Evolutionary conservation across 2,113 vertebrate genomes (phyloP).

Genomic region (Sitta europaea): DNA sequence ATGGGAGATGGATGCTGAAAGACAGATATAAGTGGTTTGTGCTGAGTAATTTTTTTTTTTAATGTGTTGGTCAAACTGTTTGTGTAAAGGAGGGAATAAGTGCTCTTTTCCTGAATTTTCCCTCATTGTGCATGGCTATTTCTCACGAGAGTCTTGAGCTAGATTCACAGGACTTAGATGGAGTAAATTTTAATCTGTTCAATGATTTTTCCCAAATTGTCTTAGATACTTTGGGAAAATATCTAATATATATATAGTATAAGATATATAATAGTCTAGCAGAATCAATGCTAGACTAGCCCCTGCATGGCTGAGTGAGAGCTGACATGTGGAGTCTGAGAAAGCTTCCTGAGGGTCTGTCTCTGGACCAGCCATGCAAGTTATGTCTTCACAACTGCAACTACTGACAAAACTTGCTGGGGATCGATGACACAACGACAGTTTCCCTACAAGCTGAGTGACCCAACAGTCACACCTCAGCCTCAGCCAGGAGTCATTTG

Average conservation of each 20-base stretch:
- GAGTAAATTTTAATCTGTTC: not conserved
- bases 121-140: not conserved
- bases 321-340: not conserved
- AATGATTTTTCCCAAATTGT: not conserved
- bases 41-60: no score
- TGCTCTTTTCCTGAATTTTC: not conserved
- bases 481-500: not conserved
- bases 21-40: not conserved
- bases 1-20: not conserved
- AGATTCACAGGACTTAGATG: not conserved
- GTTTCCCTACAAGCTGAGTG: not conserved
- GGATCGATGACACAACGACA: accelerated
- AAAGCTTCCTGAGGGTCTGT: not conserved
- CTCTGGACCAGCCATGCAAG: not conserved
- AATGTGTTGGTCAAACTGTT: not conserved
- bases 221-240: no score
- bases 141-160: not conserved
- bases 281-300: not conserved
- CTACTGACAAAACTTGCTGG: not conserved
- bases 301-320: not conserved
- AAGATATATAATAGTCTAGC: no score
- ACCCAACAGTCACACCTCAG: not conserved
- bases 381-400: not conserved
- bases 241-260: no score
- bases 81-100: not conserved